Conservation (phyloP, 2,113 vertebrate genomes). For the Formicarius rufipectus region DNA sequence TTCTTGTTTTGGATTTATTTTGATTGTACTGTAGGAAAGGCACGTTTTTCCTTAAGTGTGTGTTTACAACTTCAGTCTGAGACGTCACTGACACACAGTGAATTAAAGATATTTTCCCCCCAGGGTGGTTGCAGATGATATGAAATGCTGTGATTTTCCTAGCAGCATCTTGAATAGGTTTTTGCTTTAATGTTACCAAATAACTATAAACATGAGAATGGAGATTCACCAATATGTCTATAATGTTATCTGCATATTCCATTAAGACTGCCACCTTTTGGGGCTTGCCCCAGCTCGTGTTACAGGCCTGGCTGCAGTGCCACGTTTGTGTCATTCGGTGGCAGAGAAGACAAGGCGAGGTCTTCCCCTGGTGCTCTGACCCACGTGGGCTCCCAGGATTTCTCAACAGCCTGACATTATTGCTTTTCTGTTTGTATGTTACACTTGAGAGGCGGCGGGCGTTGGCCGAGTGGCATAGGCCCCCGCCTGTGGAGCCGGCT, state of each 20-base stretch:
- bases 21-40: not conserved
- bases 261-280: too few species aligned
- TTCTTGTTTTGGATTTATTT: not conserved
- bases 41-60: not conserved
- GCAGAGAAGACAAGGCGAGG: too few species aligned
- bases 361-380: too few species aligned
- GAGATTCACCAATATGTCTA: not conserved
- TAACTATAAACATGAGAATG: not conserved
- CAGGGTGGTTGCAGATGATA: not conserved
- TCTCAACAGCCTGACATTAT: too few species aligned
- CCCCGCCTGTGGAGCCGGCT: too few species aligned
- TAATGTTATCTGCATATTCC: not conserved
- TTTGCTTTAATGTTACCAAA: slow-evolving; percentile 3
- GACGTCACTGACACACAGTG: not conserved
- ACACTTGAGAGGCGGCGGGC: too few species aligned
- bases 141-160: slow-evolving; percentile 3
- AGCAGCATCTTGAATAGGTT: not conserved
- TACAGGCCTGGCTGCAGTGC: too few species aligned
- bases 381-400: too few species aligned
- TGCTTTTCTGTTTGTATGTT: too few species aligned
- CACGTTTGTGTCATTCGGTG: too few species aligned
- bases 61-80: not conserved
- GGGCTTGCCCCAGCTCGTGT: too few species aligned
- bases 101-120: not conserved
- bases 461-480: too few species aligned